A percentile compares a stretch with the other conserved stretches of the same genome.
Evolutionary conservation across 1,140 invertebrate species (phyloP).

Genomic region (Mizuhopecten yessoensis): DNA sequence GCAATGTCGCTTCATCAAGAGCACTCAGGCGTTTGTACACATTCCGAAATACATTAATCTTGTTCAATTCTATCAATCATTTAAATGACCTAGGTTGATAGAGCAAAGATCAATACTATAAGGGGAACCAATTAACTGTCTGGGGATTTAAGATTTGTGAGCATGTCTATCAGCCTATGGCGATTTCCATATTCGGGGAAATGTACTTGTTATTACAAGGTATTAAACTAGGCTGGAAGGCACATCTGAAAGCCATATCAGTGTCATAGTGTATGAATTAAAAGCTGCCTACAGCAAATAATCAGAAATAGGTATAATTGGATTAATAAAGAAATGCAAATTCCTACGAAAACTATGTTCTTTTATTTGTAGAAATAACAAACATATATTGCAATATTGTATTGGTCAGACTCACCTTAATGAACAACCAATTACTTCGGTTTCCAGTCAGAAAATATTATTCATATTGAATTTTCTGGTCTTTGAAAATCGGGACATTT

Average conservation of each 20-base stretch:
- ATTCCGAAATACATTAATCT: conserved; percentile 18
- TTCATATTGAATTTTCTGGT: neutral
- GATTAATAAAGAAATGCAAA: neutral
- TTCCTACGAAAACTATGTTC: neutral
- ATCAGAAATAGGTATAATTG: neutral
- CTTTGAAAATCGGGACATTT: too few relatives aligned
- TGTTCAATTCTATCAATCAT: neutral
- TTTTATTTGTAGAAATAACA: neutral
- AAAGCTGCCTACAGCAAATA: neutral
- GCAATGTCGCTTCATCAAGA: neutral
- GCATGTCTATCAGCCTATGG: neutral
- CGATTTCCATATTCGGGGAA: neutral
- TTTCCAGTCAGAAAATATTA: neutral
- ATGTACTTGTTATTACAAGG: neutral
- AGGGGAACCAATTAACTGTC: conserved; percentile 23
- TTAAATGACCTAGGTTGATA: neutral
- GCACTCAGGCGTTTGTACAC: neutral
- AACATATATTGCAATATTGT: too few relatives aligned
- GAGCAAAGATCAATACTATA: conserved; percentile 27
- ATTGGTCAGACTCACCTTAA: neutral
- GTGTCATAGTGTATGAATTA: neutral
- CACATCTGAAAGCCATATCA: neutral
- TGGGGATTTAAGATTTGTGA: conserved; percentile 6
- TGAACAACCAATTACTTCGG: neutral
- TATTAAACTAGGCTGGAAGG: neutral